Conservation (phyloP, 2,888 invertebrate species). For the Drosophila formosana region DNA sequence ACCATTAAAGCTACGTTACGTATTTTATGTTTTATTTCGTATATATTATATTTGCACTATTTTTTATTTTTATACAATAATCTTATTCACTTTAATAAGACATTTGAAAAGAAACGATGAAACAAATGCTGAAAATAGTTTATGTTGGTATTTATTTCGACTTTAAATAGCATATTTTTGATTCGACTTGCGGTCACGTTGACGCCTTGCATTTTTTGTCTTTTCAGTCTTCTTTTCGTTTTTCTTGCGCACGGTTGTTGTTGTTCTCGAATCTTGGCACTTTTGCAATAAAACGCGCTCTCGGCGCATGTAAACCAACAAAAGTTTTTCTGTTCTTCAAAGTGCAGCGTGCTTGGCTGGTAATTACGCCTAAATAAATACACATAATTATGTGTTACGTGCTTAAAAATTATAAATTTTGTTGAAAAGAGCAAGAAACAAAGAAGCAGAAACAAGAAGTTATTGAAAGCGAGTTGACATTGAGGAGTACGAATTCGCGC, state of each 20-base stretch:
- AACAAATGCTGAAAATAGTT: background rate
- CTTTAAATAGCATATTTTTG: background rate
- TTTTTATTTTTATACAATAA: background rate
- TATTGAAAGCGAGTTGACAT: constrained; percentile 68
- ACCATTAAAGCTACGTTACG: no score
- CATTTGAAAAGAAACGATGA: background rate
- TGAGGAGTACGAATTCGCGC: constrained; percentile 53
- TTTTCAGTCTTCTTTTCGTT: constrained; percentile 59
- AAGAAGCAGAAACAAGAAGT: constrained; percentile 42
- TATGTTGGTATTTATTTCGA: background rate
- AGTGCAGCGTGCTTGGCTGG: constrained; percentile 63
- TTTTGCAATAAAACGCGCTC: constrained; percentile 60
- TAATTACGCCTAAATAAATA: constrained; percentile 51
- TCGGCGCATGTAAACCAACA: constrained; percentile 52
- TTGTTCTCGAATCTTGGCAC: constrained; percentile 46
- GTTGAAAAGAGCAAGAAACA: constrained; percentile 10
- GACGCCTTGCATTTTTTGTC: constrained; percentile 35
- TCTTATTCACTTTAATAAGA: no score
- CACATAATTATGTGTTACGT: constrained; percentile 43
- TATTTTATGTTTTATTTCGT: no score
- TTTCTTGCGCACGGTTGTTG: constrained; percentile 55
- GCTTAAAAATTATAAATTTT: constrained; percentile 29
- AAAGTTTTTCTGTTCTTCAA: constrained; percentile 53
- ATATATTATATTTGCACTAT: background rate
- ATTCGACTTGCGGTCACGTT: background rate